Conservation (phyloP, 2,888 invertebrate genomes). For the Lycocerus yunnanus region DNA sequence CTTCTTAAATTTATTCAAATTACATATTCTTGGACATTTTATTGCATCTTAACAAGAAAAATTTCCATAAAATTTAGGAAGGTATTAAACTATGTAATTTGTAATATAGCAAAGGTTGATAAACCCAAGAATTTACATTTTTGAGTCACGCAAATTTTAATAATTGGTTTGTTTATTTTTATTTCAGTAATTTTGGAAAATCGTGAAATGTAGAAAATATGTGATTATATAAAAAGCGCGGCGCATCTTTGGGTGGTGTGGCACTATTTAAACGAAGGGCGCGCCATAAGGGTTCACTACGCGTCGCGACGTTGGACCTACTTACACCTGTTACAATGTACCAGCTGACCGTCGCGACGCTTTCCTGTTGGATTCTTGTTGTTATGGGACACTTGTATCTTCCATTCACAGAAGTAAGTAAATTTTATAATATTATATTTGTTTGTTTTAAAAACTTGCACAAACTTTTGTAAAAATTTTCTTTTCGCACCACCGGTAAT, state of each 20-base stretch:
- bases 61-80: background rate
- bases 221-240: conserved; percentile 36
- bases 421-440: background rate
- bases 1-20: background rate
- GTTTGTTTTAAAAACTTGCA: background rate
- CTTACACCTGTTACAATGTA: conserved; percentile 45
- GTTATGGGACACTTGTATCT: conserved; percentile 30
- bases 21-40: background rate
- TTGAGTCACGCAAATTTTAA: background rate
- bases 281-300: conserved; percentile 41
- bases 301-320: conserved; percentile 43
- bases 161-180: background rate
- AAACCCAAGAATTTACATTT: background rate
- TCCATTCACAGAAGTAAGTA: conserved; percentile 29
- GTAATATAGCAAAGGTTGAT: background rate
- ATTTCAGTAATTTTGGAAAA: background rate
- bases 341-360: conserved; percentile 37
- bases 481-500: too few relatives aligned
- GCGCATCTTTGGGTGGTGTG: conserved; percentile 43
- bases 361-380: conserved; percentile 38
- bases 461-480: background rate
- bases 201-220: background rate
- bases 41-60: background rate
- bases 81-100: background rate
- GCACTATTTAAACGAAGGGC: conserved; percentile 46